Evolutionary conservation across 1,140 invertebrate species (phyloP), one percentile per base, ranked within the genome.

Genomic region (Megathymus violae): DNA sequence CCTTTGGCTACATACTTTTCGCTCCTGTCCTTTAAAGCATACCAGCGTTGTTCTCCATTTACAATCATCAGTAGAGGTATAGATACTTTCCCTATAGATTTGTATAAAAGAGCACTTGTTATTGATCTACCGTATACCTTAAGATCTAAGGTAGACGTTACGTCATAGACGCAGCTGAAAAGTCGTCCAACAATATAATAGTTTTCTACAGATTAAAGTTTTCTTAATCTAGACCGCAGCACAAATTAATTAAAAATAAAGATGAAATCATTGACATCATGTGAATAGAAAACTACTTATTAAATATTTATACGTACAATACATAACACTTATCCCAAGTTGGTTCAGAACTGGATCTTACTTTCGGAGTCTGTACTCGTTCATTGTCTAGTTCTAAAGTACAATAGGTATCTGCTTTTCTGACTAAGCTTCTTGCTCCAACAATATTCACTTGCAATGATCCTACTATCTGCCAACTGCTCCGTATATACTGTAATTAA

Each of bases 251-350:
- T n/a, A n/a, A n/a, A n/a, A n/a, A n/a, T n/a, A n/a, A n/a, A n/a
- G n/a, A n/a, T n/a, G n/a, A n/a, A n/a, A n/a, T n/a, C n/a, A n/a
- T n/a, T n/a, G n/a, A n/a, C n/a, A n/a, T n/a, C n/a, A n/a, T n/a
- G n/a, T n/a, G n/a, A n/a, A n/a, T n/a, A n/a, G n/a, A n/a, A n/a
- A n/a, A n/a, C n/a, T n/a, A n/a, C n/a, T n/a, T n/a, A n/a, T n/a
- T n/a, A n/a, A n/a, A n/a, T n/a, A n/a, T n/a, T n/a, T n/a, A n/a
- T n/a, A 94, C 96, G 95, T 91, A 98, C 97, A 99, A 99, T 16
- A 96, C 96, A 86, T 99, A 99, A 60, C 97, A 96, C 90, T 99
- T 99, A 76, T 99, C 97, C 98, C 98, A 99, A 43, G 94, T 95
- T 0, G 98, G 98, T 51, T 95, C 94, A 0, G 98, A 89, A 0